Percentiles rank a stretch among this genome's conserved stretches.
Conservation (phyloP, 2,888 invertebrate species). For the Drosophila tripunctata region DNA sequence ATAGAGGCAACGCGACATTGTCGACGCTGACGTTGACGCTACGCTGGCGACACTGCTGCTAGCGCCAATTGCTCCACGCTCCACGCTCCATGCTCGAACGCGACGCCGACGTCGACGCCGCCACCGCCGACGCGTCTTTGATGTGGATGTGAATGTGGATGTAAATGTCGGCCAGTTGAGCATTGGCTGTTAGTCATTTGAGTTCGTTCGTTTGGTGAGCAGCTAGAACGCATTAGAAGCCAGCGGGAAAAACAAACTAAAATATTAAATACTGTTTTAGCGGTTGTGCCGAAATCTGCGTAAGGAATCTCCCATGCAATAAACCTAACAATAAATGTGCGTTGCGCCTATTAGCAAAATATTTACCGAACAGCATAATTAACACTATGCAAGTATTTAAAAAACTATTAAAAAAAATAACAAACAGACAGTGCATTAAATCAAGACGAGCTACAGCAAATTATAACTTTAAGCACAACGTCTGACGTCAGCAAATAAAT, state of each 20-base stretch:
- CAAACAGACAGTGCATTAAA: neutral
- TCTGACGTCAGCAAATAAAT: slow-evolving; percentile 47
- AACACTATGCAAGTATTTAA: too few species aligned
- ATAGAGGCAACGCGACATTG: slow-evolving; percentile 28
- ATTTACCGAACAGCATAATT: slow-evolving; percentile 15
- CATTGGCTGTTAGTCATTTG: slow-evolving; percentile 75
- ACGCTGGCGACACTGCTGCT: slow-evolving; percentile 19
- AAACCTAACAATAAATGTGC: slow-evolving; percentile 33
- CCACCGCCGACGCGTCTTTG: slow-evolving; percentile 44
- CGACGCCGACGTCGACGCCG: slow-evolving; percentile 27
- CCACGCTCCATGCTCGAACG: slow-evolving; percentile 19
- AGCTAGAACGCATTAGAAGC: slow-evolving; percentile 29
- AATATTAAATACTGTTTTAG: slow-evolving; percentile 1
- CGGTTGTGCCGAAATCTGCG: slow-evolving; percentile 17
- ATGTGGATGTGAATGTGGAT: slow-evolving; percentile 65
- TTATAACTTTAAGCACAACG: neutral
- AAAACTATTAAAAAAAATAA: neutral
- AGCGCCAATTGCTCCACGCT: slow-evolving; percentile 23
- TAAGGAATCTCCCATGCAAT: slow-evolving; percentile 25
- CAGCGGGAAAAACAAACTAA: slow-evolving; percentile 9
- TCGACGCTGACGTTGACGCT: slow-evolving; percentile 4
- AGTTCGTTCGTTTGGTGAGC: slow-evolving; percentile 73
- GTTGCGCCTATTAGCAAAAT: slow-evolving; percentile 25
- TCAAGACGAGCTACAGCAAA: neutral
- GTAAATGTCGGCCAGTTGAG: slow-evolving; percentile 72